Percentiles rank a stretch among this genome's conserved stretches.
Evolutionary conservation across 2,113 vertebrate genomes (phyloP).

Genomic region (Chloroceryle aenea): DNA sequence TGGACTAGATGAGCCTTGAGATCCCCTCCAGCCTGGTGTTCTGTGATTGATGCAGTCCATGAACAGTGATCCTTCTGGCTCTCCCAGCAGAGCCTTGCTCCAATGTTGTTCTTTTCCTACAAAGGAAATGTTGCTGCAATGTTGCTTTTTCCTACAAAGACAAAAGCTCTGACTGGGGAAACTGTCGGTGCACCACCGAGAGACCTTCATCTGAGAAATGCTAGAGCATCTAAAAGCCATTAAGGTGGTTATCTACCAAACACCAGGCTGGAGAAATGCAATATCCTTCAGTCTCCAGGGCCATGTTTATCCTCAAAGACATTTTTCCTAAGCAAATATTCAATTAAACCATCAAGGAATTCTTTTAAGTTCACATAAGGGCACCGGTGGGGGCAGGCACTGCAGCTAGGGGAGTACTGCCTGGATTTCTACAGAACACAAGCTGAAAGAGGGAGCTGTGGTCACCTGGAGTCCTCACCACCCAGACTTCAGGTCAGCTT

Average conservation of each 20-base stretch:
- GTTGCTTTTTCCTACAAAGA: not conserved
- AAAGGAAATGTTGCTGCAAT: not conserved
- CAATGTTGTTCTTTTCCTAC: not conserved
- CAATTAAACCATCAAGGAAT: not conserved
- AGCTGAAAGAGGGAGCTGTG: not conserved
- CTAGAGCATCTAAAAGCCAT: not conserved
- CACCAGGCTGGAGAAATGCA: not conserved
- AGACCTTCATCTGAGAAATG: not conserved
- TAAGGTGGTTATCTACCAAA: not conserved
- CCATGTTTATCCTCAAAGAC: not conserved
- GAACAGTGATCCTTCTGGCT: not conserved
- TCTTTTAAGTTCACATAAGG: not conserved
- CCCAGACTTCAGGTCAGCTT: not conserved
- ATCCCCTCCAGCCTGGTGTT: no score
- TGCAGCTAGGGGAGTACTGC: not conserved
- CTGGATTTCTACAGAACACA: not conserved
- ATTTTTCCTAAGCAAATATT: not conserved
- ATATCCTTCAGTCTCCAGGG: not conserved
- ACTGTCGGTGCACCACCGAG: not conserved
- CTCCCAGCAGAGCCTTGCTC: not conserved
- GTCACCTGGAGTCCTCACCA: not conserved
- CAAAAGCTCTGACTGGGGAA: not conserved
- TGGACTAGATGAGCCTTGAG: no score
- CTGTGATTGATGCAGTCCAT: not conserved
- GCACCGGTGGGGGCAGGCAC: not conserved